Base-by-base conservation (phyloP, 2,888 invertebrate genomes). In the Palloptera scutellata region DNA sequence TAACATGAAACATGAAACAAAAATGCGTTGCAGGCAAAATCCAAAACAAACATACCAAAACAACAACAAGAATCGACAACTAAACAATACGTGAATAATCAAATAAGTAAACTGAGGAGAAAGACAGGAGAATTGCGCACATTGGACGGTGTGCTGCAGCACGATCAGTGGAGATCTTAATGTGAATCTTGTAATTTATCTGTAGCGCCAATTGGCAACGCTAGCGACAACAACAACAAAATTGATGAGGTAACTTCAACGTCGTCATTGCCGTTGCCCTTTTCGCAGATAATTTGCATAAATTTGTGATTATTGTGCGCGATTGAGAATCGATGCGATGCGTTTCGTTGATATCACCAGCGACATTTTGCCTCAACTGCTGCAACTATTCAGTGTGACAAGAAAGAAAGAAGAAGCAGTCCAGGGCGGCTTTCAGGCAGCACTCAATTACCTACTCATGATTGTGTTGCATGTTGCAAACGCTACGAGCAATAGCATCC, bases 201-300 rank as follows among this genome's bases (percentile, higher is more conserved):
- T 64, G 64, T 64, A 64, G 64, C 64, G 64, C 64, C 64, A 64
- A 58, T 58, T 40, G 41, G 40, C 61, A 54, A 19, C 52, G 61
- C 61, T 40, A 20, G 53, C 45, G 52, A 20, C 62, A 43, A 52
- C 61, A n/a, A 52, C 17, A 55, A 54, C 53, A 45, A 15, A 43
- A 48, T 42, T 13, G 42, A 19, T 30, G 5, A 20, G 17, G 10
- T 13, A n/a, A 11, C 30, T 6, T 30, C 30, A 30, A 4, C 30
- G 6, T 4, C 48, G 15, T 10, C 48, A 11, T 48, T 15, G 48
- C 11, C 48, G 70, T 71, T 73, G 73, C 72, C 73, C 72, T 74
- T 30, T 73, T 71, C 70, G 72, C 70, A 71, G 72, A 72, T 73
- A 72, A 75, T 75, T 75, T 75, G 75, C 75, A 75, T 75, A 73